Base-by-base conservation (phyloP, 2,113 vertebrate species). In the Taurulus bubalis region DNA sequence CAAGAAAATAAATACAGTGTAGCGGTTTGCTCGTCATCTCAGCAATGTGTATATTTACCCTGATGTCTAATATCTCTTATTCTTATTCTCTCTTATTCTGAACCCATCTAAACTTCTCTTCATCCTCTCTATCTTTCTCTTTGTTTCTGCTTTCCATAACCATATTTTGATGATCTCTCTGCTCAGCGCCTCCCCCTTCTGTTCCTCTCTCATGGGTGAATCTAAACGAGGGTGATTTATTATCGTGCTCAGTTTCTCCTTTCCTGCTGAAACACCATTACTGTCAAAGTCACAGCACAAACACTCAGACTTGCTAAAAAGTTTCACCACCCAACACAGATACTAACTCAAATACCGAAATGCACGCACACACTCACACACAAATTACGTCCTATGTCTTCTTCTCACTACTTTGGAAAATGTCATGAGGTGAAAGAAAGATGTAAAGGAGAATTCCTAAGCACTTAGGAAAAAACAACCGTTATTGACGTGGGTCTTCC, bases 211-310 rank as follows among this genome's bases (percentile, higher is more conserved):
- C 76, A 36, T 67, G 80, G 76, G 80, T 87, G 77, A 74, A 64
- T 84, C 59, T 86, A 87, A 83, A 87, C 62, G 10, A 73, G 64
- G 77, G 73, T 91, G 89, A 92, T 92, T 93, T 90, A 92, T 92
- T 82, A 81, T 80, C 2, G 1, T 18, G 73, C 76, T 85, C 75
- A 40, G 66, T 85, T 87, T 89, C 85, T 87, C 75, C 83, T 84
- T 85, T 87, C 71, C 71, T 82, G 83, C 84, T 85, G 86, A 90
- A 87, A 79, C 69, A 69, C 73, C 81, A 84, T 90, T 87, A 87
- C 56, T 85, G 75, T 83, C 86, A 88, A 73, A 85, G 68, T 77
- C 86, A 84, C 45, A 28, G 71, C 72, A 62, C 65, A 78, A 81
- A 85, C 79, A 84, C 65, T 55, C 32, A 18, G n/a, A 51, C 45